These are phyloP conservation scores for Molossus molossus DNA, from an alignment of 2,797 vertebrate species.

Conservation along the genomic window DNA sequence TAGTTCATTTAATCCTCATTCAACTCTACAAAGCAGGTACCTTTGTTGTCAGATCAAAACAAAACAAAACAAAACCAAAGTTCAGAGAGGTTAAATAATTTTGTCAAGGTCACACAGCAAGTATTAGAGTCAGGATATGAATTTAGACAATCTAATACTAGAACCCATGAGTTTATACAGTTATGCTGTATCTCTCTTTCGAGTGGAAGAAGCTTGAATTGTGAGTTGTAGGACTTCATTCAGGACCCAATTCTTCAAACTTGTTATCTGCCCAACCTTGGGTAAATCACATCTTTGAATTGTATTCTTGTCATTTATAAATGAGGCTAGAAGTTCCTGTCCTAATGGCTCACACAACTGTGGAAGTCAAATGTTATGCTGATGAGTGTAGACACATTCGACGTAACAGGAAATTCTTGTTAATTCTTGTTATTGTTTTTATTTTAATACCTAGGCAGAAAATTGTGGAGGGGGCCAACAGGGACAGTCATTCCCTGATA, in stretches of 20 bases:
- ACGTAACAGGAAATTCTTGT: background rate
- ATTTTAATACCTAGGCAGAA: background rate
- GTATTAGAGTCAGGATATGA: background rate
- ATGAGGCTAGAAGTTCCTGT: background rate
- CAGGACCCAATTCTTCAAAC: background rate
- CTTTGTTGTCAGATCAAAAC: background rate
- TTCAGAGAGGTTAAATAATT: slow-evolving; percentile 39
- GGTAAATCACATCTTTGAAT: background rate
- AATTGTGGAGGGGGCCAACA: background rate
- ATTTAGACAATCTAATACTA: background rate
- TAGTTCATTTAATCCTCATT: background rate
- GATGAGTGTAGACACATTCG: background rate
- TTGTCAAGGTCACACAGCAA: background rate
- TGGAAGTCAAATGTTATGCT: slow-evolving; percentile 6
- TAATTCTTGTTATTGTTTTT: slow-evolving; percentile 39
- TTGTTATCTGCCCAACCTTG: background rate
- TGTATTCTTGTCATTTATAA: background rate
- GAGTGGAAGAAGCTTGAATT: background rate
- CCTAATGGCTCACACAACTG: background rate
- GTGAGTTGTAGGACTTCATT: background rate
- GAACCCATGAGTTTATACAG: background rate
- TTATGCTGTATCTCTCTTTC: background rate
- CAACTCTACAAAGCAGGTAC: background rate
- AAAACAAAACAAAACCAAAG: background rate
- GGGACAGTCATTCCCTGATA: background rate